Evolutionary conservation across 2,888 invertebrate species (phyloP).

Genomic region (Perdita meconis): DNA sequence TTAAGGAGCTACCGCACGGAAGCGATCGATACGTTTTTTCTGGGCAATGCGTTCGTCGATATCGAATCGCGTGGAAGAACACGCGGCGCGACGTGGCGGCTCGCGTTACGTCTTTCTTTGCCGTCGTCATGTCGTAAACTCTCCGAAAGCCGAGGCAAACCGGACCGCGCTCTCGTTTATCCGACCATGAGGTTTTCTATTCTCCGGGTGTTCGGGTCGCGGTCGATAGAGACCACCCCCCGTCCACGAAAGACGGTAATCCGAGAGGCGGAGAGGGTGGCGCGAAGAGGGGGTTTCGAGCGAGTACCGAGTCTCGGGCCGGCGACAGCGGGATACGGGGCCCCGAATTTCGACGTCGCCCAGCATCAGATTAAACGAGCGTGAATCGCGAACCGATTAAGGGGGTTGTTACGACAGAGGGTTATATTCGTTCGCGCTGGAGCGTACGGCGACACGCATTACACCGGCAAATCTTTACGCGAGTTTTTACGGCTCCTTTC

Average conservation of each 20-base stretch:
- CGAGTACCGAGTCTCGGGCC: slow-evolving; percentile 16
- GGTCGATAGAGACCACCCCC: slow-evolving; percentile 17
- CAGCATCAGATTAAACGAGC: slow-evolving; percentile 69
- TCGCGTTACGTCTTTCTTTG: slow-evolving; percentile 1
- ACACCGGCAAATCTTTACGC: slow-evolving; percentile 69
- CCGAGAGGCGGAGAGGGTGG: slow-evolving; percentile 45
- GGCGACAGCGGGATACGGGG: slow-evolving; percentile 60
- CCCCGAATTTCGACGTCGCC: slow-evolving; percentile 63
- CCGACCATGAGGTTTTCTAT: background rate
- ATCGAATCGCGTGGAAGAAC: slow-evolving; percentile 18
- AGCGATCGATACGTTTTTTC: slow-evolving; percentile 25
- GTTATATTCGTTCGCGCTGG: slow-evolving; percentile 30
- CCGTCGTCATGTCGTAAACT: background rate
- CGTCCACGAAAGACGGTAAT: slow-evolving; percentile 9
- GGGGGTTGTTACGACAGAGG: slow-evolving; percentile 43
- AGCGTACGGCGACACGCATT: slow-evolving; percentile 35
- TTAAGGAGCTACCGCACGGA: slow-evolving; percentile 38
- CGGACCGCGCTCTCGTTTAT: too few relatives aligned
- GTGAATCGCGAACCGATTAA: slow-evolving; percentile 64
- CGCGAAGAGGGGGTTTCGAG: slow-evolving; percentile 1
- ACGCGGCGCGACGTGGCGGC: background rate
- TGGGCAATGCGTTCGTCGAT: background rate
- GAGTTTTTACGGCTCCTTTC: slow-evolving; percentile 70
- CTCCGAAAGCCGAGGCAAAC: too few relatives aligned
- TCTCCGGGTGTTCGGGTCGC: background rate